Evolutionary conservation across 92 coral and sea anemone genomes (phyloP).

Genomic region (Parazoanthus atlanticus): DNA sequence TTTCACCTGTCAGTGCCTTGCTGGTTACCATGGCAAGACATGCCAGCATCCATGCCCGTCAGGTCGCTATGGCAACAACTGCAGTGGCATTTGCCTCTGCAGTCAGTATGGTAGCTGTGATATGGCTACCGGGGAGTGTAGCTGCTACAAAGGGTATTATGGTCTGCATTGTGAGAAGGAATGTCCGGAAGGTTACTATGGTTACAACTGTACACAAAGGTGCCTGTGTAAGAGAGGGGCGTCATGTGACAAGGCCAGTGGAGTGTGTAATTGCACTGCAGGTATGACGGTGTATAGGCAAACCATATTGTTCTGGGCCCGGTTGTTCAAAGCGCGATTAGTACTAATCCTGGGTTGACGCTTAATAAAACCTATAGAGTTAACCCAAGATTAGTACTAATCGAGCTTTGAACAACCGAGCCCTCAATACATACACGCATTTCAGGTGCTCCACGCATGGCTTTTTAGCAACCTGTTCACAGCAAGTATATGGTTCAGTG

Average conservation of each 20-base stretch:
- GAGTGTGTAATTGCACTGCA: constrained; percentile 78
- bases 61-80: constrained; percentile 89
- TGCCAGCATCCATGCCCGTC: constrained; percentile 87
- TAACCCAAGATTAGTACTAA: too few relatives aligned
- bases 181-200: constrained; percentile 85
- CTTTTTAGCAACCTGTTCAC: too few relatives aligned
- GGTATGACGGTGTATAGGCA: constrained; percentile 28
- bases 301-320: not conserved
- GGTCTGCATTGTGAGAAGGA: constrained; percentile 69
- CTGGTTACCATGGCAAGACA: constrained; percentile 81
- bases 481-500: too few relatives aligned
- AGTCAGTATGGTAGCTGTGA: constrained; percentile 80
- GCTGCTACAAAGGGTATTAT: constrained; percentile 75
- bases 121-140: constrained; percentile 76
- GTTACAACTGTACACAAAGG: constrained; percentile 82
- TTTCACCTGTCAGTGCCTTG: constrained; percentile 66
- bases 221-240: constrained; percentile 85
- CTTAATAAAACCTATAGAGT: too few relatives aligned
- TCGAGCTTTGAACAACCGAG: too few relatives aligned
- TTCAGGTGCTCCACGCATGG: too few relatives aligned
- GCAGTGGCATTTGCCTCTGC: constrained; percentile 73
- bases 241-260: constrained; percentile 68
- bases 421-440: too few relatives aligned
- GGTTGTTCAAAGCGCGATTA: not conserved
- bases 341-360: too few relatives aligned